Percentiles rank a stretch among this genome's conserved stretches.
Evolutionary conservation across 2,888 invertebrate species (phyloP).

Genomic region (Spisula subtruncata): DNA sequence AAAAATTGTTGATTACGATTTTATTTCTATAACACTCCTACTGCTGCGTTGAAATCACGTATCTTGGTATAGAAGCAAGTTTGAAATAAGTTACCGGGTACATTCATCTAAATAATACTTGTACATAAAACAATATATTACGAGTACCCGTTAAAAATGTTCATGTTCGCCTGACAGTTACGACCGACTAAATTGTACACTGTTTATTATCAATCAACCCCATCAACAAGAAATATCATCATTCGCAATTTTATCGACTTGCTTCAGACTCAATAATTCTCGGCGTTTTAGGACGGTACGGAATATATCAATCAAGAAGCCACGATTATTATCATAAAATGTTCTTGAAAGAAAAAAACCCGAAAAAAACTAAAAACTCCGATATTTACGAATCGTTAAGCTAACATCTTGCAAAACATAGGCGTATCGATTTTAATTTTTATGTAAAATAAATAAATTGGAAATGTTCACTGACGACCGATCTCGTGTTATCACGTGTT

Average conservation of each 20-base stretch:
- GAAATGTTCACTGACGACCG: conserved; percentile 15
- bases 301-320: neutral
- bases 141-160: neutral
- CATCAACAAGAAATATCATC: neutral
- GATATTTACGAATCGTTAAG: conserved; percentile 5
- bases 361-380: conserved; percentile 1
- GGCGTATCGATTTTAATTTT: conserved; percentile 29
- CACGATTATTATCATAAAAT: conserved; percentile 1
- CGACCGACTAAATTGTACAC: neutral
- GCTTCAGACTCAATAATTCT: conserved; percentile 1
- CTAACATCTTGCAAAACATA: neutral
- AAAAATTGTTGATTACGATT: too few species aligned
- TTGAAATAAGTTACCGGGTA: too few species aligned
- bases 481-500: neutral
- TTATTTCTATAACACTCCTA: too few species aligned
- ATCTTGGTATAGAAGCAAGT: too few species aligned
- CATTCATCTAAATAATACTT: too few species aligned
- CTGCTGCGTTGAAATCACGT: too few species aligned
- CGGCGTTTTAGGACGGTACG: neutral
- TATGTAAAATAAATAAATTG: conserved; percentile 30
- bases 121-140: neutral
- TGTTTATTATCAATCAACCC: neutral
- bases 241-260: conserved; percentile 10
- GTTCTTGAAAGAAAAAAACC: conserved; percentile 19
- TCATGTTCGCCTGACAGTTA: neutral